Base-by-base conservation (phyloP, 1,140 invertebrate genomes). In the Dinoponera quadriceps region DNA sequence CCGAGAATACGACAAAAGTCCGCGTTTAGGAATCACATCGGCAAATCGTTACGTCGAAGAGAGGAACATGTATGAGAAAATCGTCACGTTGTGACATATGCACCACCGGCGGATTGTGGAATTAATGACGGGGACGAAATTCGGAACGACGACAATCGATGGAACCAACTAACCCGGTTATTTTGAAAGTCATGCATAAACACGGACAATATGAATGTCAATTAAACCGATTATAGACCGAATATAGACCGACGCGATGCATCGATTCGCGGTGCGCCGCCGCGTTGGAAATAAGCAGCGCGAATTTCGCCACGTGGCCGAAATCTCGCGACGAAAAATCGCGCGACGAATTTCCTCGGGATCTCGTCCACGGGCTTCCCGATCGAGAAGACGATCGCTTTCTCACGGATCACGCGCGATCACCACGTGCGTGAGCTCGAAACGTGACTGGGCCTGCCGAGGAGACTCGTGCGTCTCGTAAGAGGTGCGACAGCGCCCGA, bases 401-500 rank as follows among this genome's bases (percentile, higher is more conserved):
- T 62, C 20, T 20, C 29, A 25, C 33, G 44, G 18, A 69, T 82
- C 82, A 63, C 69, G 33, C 83, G 57, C 84, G 74, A 88, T 89
- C 77, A 20, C 83, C n/a, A 54, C 86, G 33, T 66, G 33, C 57
- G n/a, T 75, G 80, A 72, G 75, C 49, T 51, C 69, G 54, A 89
- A 90, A 80, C 82, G 69, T 75, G 82, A 93, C 92, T 92, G 92
- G 87, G 88, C 62, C 54, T 22, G 18, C 11, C 38, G 48, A 73
- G 63, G 72, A 75, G 74, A 66, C 63, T 69, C 82, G 75, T 44
- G 77, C 81, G 86, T 89, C 90, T 93, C 91, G 85, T 85, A 89
- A 90, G 92, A 94, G 93, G 91, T 93, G 91, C 91, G 91, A 92
- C 92, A 91, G 90, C 89, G 83, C 88, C 89, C 84, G 77, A 89